Conservation (phyloP, 2,797 vertebrate species). For the Xerus rutilus region DNA sequence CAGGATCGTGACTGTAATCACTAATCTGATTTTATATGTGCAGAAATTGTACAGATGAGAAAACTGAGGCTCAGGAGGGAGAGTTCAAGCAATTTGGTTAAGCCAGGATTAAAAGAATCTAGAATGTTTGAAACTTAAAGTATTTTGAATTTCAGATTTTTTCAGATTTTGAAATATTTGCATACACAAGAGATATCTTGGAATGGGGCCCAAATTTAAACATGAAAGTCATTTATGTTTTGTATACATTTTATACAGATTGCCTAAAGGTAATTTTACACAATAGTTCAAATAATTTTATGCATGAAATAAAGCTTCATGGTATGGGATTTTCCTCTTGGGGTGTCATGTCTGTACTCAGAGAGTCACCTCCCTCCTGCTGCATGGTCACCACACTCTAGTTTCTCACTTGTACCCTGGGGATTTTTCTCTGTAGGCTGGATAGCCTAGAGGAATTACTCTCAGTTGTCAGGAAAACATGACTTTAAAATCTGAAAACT, state of each 20-base stretch:
- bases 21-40: background rate
- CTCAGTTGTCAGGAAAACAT: background rate
- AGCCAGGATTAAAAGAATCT: background rate
- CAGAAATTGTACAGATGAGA: background rate
- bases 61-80: background rate
- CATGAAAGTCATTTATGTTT: background rate
- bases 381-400: background rate
- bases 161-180: background rate
- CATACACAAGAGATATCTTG: background rate
- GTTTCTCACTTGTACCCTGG: background rate
- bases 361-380: background rate
- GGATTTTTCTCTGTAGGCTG: background rate
- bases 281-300: background rate
- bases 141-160: background rate
- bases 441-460: accelerated
- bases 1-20: background rate
- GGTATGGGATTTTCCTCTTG: background rate
- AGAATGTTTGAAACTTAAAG: background rate
- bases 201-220: background rate
- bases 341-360: background rate
- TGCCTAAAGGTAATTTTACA: background rate
- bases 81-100: background rate
- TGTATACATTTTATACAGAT: background rate
- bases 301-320: background rate
- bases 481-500: background rate